phyloP scores from a whole-genome alignment of 2,113 vertebrate species.

The Carassius gibelio region DNA sequence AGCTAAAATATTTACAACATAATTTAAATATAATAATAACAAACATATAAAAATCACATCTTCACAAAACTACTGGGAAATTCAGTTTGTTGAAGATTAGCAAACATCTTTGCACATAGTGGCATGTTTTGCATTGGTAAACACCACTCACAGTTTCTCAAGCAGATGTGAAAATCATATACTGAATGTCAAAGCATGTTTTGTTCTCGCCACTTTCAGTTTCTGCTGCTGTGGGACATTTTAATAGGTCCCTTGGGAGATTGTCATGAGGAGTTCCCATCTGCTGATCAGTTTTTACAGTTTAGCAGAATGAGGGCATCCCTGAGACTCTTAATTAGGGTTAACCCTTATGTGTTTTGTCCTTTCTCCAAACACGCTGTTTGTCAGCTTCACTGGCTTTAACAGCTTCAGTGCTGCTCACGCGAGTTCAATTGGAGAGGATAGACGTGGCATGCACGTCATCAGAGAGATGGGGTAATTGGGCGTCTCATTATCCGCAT shows the following conservation, averaged over 20 bases:
- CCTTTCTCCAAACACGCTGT: conserved; percentile 19
- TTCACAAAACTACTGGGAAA: no score
- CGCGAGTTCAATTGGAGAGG: background rate
- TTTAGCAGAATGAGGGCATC: conserved; percentile 11
- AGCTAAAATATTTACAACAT: no score
- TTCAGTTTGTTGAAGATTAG: background rate
- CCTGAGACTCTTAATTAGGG: conserved; percentile 24
- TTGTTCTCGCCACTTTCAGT: background rate
- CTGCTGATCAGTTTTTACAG: background rate
- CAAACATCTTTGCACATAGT: background rate
- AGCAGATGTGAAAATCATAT: background rate
- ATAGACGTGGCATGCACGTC: conserved; percentile 35
- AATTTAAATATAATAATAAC: no score
- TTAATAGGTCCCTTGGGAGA: conserved; percentile 1
- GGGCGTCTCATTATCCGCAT: conserved; percentile 19
- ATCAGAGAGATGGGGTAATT: conserved; percentile 42
- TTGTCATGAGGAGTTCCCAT: conserved; percentile 16
- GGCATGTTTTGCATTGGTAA: background rate
- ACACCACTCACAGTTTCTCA: background rate
- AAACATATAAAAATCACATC: no score
- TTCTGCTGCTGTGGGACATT: background rate
- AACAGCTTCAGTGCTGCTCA: conserved; percentile 45
- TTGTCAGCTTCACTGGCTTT: conserved; percentile 11
- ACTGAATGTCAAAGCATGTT: background rate
- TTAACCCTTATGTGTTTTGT: conserved; percentile 42